Conservation (phyloP, 2,888 invertebrate species). For the Prosapia bicincta region DNA sequence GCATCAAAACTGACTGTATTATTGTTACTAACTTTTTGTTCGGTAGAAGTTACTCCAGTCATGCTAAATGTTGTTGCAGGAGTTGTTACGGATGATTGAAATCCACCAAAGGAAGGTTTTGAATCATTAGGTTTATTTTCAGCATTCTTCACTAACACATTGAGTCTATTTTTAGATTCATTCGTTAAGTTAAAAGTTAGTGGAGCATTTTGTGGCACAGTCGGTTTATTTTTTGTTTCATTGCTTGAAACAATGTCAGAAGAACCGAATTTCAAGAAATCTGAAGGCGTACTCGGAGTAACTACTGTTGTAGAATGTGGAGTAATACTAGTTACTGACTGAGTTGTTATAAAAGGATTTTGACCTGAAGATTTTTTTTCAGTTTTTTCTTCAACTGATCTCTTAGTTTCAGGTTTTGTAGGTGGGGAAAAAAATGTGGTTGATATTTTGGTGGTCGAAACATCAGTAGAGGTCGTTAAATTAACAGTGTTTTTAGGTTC, state of each 20-base stretch:
- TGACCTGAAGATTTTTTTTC: not conserved
- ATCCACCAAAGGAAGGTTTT: conserved; percentile 13
- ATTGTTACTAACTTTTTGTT: conserved; percentile 2
- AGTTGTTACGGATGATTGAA: not conserved
- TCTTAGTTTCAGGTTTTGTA: not conserved
- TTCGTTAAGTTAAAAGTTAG: not conserved
- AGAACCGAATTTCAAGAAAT: conserved; percentile 27
- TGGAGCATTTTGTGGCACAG: not conserved
- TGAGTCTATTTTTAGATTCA: not conserved
- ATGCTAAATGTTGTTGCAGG: conserved; percentile 7
- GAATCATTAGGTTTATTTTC: not conserved
- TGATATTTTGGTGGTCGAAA: not conserved
- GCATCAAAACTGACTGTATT: not conserved
- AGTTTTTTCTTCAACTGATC: not conserved
- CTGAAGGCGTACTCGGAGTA: conserved; percentile 9
- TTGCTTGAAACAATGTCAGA: conserved; percentile 8
- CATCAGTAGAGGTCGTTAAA: not conserved
- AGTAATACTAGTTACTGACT: conserved; percentile 3
- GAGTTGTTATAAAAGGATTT: conserved; percentile 5
- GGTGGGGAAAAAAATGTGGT: conserved; percentile 3
- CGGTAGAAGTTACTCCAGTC: not conserved
- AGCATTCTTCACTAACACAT: not conserved
- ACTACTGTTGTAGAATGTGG: conserved; percentile 12
- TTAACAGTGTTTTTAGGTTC: not conserved
- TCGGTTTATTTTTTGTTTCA: not conserved